Percentiles rank a stretch among this genome's conserved stretches.
Conservation (phyloP, 2,797 vertebrate genomes). For the Hoplostethus atlanticus region DNA sequence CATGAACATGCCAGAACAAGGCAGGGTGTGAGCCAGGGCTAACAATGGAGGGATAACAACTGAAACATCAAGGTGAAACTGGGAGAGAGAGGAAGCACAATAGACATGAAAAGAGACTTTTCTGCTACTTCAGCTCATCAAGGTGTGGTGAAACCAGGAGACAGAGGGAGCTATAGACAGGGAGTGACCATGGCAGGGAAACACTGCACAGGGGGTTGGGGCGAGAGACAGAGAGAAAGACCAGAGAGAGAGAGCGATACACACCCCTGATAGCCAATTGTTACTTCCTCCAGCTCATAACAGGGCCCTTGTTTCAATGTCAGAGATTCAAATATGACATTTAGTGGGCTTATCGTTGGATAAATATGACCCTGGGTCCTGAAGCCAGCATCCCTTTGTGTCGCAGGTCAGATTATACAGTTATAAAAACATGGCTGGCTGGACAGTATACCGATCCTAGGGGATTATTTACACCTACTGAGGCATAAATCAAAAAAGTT, state of each 20-base stretch:
- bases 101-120: constrained; percentile 1
- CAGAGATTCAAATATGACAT: constrained; percentile 61
- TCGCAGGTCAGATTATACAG: not conserved
- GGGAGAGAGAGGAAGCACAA: not conserved
- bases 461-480: not conserved
- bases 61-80: constrained; percentile 20
- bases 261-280: constrained; percentile 52
- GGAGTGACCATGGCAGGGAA: not conserved
- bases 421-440: not conserved
- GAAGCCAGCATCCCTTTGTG: not conserved
- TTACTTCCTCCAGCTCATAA: constrained; percentile 71
- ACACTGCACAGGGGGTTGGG: not conserved
- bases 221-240: not conserved
- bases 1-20: constrained; percentile 75
- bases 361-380: constrained; percentile 23
- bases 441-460: not conserved
- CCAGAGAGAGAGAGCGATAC: constrained; percentile 39
- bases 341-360: constrained; percentile 42
- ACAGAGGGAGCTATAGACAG: not conserved
- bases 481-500: too few species aligned
- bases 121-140: constrained; percentile 2
- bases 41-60: not conserved
- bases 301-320: constrained; percentile 61
- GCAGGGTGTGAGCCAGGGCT: constrained; percentile 26
- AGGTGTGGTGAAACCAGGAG: not conserved